A percentile compares a stretch with the other conserved stretches of the same genome.
Conservation (phyloP, 2,888 invertebrate genomes). For the Eupeodes latifasciatus region DNA sequence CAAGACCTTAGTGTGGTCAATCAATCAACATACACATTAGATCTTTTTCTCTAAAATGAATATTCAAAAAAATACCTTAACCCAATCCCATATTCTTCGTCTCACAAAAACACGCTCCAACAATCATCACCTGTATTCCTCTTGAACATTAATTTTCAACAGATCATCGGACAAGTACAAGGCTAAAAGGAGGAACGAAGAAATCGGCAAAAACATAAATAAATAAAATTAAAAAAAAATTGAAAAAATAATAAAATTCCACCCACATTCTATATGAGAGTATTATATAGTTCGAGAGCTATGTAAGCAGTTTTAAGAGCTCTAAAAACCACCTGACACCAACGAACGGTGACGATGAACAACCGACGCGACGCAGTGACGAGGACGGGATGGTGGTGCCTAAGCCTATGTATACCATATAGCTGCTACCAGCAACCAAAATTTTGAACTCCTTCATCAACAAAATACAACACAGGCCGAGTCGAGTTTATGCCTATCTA, state of each 20-base stretch:
- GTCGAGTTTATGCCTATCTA: background rate
- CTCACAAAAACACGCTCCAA: background rate
- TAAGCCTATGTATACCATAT: background rate
- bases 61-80: background rate
- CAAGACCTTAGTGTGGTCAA: conserved; percentile 66
- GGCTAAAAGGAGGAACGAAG: conserved; percentile 38
- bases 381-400: background rate
- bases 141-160: conserved; percentile 42
- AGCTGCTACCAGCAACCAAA: conserved; percentile 4
- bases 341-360: background rate
- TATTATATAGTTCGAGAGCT: conserved; percentile 37
- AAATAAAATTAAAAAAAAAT: conserved; percentile 10
- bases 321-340: conserved; percentile 72
- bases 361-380: background rate
- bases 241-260: conserved; percentile 66
- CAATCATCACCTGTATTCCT: conserved; percentile 68
- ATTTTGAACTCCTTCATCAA: conserved; percentile 12
- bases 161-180: conserved; percentile 40
- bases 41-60: conserved; percentile 55
- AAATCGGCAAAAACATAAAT: conserved; percentile 39
- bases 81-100: background rate
- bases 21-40: conserved; percentile 55
- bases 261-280: conserved; percentile 59
- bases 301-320: conserved; percentile 59
- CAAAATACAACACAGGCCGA: background rate